Conservation (phyloP, 2,888 invertebrate species). For the Drosophila macrothrix region DNA sequence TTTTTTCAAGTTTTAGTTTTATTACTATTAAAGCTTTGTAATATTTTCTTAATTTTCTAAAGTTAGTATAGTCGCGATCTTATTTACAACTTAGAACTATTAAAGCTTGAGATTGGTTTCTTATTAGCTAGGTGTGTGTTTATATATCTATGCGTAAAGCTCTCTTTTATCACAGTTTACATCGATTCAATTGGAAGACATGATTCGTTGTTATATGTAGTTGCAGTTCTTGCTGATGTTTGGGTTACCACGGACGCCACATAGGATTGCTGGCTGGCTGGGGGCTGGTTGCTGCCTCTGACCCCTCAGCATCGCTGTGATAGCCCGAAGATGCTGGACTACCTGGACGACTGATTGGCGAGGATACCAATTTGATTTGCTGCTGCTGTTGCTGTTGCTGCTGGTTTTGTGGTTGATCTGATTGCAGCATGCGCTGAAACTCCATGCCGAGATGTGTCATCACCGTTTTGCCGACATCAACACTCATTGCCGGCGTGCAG, state of each 20-base stretch:
- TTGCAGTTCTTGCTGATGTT: constrained; percentile 24
- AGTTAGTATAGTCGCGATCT: constrained; percentile 28
- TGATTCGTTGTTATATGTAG: constrained; percentile 55
- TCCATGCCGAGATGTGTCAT: constrained; percentile 95
- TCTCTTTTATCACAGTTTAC: constrained; percentile 64
- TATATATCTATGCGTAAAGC: constrained; percentile 58
- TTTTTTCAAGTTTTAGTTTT: constrained; percentile 45
- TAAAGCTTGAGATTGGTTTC: constrained; percentile 45
- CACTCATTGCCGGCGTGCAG: constrained; percentile 93
- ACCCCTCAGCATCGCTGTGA: constrained; percentile 80
- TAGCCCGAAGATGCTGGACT: constrained; percentile 84
- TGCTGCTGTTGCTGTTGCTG: constrained; percentile 27
- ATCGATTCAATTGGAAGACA: constrained; percentile 62
- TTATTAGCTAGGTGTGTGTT: constrained; percentile 19
- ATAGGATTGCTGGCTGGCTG: constrained; percentile 42
- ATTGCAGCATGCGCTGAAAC: constrained; percentile 86
- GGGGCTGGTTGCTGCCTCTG: constrained; percentile 52
- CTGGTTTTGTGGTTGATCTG: constrained; percentile 52
- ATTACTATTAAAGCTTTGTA: constrained; percentile 60
- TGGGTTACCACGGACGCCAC: constrained; percentile 79
- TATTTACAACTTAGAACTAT: constrained; percentile 35
- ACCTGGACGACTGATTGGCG: constrained; percentile 57
- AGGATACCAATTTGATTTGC: constrained; percentile 45
- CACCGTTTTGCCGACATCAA: constrained; percentile 92
- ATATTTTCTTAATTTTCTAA: constrained; percentile 30